Evolutionary conservation across 1,140 invertebrate genomes (phyloP).

Genomic region (Diprion similis): DNA sequence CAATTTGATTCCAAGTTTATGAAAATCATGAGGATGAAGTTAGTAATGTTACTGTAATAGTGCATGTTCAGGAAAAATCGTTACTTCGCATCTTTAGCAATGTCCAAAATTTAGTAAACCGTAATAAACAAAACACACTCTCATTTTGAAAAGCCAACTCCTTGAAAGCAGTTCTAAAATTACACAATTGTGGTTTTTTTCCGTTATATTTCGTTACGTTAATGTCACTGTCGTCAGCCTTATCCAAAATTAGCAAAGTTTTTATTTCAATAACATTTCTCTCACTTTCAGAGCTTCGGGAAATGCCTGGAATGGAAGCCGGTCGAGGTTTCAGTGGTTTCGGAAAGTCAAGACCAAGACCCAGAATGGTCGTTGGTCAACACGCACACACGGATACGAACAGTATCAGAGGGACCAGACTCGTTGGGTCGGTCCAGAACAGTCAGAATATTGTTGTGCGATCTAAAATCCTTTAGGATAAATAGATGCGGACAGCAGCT

Average conservation of each 20-base stretch:
- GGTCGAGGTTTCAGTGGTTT: conserved; percentile 73
- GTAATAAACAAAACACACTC: no score
- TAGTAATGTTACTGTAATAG: no score
- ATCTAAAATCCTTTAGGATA: conserved; percentile 73
- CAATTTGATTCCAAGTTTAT: conserved; percentile 9
- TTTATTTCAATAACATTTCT: conserved; percentile 8
- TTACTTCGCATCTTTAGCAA: no score
- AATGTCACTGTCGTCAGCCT: background rate
- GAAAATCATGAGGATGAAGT: no score
- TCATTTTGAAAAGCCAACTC: no score
- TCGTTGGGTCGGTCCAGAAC: conserved; percentile 63
- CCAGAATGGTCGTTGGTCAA: conserved; percentile 84
- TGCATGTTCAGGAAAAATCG: no score
- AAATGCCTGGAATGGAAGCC: conserved; percentile 82
- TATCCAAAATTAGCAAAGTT: conserved; percentile 20
- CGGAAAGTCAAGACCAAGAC: conserved; percentile 77
- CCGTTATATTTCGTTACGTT: no score
- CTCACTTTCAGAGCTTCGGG: conserved; percentile 54
- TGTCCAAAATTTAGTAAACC: no score
- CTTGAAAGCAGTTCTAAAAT: no score
- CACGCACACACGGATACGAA: conserved; percentile 67
- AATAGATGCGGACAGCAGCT: conserved; percentile 73
- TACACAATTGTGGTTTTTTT: no score
- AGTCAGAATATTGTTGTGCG: conserved; percentile 70
- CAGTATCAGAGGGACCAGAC: conserved; percentile 63